Evolutionary conservation across 2,797 vertebrate species (phyloP), one percentile per base, ranked within the genome.

Genomic region (Dermochelys coriacea): DNA sequence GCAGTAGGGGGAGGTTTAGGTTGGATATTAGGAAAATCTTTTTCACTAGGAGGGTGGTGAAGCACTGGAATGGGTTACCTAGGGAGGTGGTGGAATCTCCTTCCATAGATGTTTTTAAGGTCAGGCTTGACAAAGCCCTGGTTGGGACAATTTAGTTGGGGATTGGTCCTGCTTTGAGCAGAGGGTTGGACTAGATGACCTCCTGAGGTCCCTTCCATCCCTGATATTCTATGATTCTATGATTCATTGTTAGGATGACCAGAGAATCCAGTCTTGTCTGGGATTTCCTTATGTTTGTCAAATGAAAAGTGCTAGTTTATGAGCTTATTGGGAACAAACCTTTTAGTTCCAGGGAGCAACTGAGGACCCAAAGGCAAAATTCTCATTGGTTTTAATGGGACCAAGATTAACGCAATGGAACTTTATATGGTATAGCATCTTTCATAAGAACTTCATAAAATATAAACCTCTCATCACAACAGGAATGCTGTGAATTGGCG

Each of bases 371-470:
- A 93, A 94, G n/a, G 54, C 95, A 95, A 90, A 94, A 94, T 80
- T 49, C 47, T 91, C 85, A 31, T 90, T 50, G 83, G 31, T 71
- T 90, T 47, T n/a, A 85, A 83, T 82, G 82, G 74, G 59, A 59
- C 57, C 80, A 88, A 86, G 95, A 45, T 91, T 64, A 93, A 89
- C 37, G 94, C 84, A 41, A 45, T 74, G 50, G 75, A 81, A 31
- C 75, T 88, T 87, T 95, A 41, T 83, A 82, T 34, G 55, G 49
- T 68, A 86, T 74, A 47, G 47, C 52, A 49, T 90, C 91, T 96
- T 95, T 95, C 93, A 68, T 79, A 86, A 95, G 88, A 16, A 77
- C 86, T 45, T 95, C 97, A 88, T 94, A 91, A 77, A 96, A 94
- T 96, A 88, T 52, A 82, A 93, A 83, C 83, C 84, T 51, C 84